Conservation (phyloP, 2,888 invertebrate genomes). For the Tetheella fluctuosa region DNA sequence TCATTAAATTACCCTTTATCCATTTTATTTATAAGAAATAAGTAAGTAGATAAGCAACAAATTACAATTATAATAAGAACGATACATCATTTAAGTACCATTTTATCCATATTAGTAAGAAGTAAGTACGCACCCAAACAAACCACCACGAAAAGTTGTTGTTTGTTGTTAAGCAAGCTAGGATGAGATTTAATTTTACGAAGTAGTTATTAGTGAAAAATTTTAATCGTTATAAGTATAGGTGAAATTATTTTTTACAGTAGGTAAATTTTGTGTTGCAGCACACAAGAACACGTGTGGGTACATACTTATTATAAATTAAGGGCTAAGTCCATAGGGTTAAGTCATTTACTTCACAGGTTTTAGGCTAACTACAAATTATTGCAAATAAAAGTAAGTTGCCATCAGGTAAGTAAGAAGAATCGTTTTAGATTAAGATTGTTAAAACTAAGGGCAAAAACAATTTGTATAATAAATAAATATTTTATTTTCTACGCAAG, state of each 20-base stretch:
- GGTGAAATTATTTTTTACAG: background rate
- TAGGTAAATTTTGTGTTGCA: background rate
- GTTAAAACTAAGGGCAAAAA: conserved; percentile 35
- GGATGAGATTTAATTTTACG: background rate
- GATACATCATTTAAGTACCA: too few relatives aligned
- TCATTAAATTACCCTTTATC: too few relatives aligned
- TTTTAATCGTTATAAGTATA: background rate
- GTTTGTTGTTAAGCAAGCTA: background rate
- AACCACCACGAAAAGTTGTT: background rate
- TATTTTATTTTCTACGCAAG: conserved; percentile 56
- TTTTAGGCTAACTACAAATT: conserved; percentile 36
- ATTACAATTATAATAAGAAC: too few relatives aligned
- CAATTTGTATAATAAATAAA: conserved; percentile 37
- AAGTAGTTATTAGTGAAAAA: background rate
- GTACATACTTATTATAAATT: conserved; percentile 21
- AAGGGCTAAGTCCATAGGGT: too few relatives aligned
- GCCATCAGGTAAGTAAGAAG: conserved; percentile 27
- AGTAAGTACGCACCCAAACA: background rate
- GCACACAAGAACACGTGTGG: conserved; percentile 14
- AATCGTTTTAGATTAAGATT: conserved; percentile 27
- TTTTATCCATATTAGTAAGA: background rate
- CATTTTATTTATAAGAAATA: too few relatives aligned
- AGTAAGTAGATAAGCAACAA: too few relatives aligned
- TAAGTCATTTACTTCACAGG: background rate
- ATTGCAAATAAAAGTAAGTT: conserved; percentile 38